A percentile compares a stretch with the other conserved stretches of the same genome.
Conservation (phyloP, 2,888 invertebrate genomes). For the Alcis repandata region DNA sequence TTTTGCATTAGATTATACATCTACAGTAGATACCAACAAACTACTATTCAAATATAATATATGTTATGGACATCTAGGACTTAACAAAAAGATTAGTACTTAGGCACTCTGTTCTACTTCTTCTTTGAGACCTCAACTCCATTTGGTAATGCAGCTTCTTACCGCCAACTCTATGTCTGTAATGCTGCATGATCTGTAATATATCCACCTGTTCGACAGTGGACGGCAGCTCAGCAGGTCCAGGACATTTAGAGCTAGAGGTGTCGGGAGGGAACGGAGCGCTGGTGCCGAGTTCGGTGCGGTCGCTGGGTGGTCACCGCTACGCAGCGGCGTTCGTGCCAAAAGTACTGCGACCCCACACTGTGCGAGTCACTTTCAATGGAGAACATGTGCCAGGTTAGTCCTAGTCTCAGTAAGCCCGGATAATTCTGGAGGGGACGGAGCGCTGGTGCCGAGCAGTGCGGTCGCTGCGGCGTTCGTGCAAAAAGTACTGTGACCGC, state of each 20-base stretch:
- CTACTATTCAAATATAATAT: no score
- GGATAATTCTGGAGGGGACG: constrained; percentile 90
- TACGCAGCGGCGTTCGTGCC: constrained; percentile 98
- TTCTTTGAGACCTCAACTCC: no score
- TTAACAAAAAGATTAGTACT: no score
- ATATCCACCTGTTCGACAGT: constrained; percentile 83
- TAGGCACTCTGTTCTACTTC: no score
- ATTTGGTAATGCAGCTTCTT: no score
- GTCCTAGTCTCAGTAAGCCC: no score
- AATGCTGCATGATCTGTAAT: no score
- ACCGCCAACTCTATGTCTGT: no score
- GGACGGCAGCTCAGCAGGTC: constrained; percentile 98
- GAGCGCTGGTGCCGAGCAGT: constrained; percentile 98
- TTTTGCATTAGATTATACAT: no score
- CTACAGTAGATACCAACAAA: no score
- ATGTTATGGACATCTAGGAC: no score
- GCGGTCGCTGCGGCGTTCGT: constrained; percentile 96
- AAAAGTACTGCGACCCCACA: constrained; percentile 93
- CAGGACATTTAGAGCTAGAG: constrained; percentile 97
- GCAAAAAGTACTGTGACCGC: constrained; percentile 94
- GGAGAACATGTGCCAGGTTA: constrained; percentile 95
- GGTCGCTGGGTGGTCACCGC: constrained; percentile 95
- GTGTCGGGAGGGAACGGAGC: constrained; percentile 93
- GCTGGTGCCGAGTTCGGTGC: constrained; percentile 97
- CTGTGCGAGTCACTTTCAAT: constrained; percentile 98